Percentiles rank a stretch among this genome's conserved stretches.
These are phyloP conservation scores for Ascaphus truei DNA, from an alignment of 2,113 vertebrate species.

Conservation along the genomic window DNA sequence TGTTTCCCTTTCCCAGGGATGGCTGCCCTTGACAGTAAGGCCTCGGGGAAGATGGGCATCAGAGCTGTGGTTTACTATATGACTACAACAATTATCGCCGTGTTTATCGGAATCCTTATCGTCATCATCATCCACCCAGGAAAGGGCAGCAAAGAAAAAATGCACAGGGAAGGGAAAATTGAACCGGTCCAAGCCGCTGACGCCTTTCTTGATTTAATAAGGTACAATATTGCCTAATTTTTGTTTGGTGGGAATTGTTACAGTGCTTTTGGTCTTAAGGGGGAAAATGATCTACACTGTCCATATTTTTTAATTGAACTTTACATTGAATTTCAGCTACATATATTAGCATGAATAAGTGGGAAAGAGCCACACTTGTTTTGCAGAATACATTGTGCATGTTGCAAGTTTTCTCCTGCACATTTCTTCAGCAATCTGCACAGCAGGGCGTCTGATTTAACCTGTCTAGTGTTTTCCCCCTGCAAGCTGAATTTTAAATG, in stretches of 20 bases:
- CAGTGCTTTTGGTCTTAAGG: neutral
- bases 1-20: conserved; percentile 77
- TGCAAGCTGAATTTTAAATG: no score
- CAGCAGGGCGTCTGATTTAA: no score
- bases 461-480: no score
- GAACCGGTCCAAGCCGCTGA: conserved; percentile 86
- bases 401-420: no score
- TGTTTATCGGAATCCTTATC: conserved; percentile 91
- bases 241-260: neutral
- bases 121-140: conserved; percentile 94
- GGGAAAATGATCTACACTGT: neutral
- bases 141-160: conserved; percentile 86
- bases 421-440: no score
- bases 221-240: conserved; percentile 67
- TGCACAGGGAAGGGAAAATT: conserved; percentile 78
- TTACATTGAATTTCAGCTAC: neutral
- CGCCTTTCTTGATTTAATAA: conserved; percentile 93
- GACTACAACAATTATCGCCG: conserved; percentile 90
- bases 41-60: conserved; percentile 93
- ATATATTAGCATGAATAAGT: neutral
- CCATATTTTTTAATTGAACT: neutral
- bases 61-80: conserved; percentile 93
- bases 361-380: no score
- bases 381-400: no score
- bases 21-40: conserved; percentile 89